Evolutionary conservation across 2,888 invertebrate species (phyloP).

Genomic region (Ophion slaviceki): DNA sequence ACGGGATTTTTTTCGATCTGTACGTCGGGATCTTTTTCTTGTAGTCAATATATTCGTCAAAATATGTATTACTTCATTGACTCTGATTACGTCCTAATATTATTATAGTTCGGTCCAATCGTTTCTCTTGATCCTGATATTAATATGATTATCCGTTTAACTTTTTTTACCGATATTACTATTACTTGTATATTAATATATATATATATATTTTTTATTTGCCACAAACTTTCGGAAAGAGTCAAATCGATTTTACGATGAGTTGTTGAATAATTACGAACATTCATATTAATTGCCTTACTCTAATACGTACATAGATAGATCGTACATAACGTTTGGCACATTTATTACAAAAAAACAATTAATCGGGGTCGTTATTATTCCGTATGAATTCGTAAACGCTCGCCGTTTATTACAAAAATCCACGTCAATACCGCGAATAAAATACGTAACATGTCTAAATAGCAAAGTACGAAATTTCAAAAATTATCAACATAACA

Average conservation of each 20-base stretch:
- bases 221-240: constrained; percentile 22
- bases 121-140: constrained; percentile 56
- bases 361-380: not conserved
- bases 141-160: not conserved
- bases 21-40: constrained; percentile 5
- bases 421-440: not conserved
- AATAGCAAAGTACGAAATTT: constrained; percentile 40
- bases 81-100: constrained; percentile 39
- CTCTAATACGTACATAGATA: constrained; percentile 30
- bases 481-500: constrained; percentile 31
- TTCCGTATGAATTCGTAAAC: not conserved
- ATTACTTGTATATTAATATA: constrained; percentile 29
- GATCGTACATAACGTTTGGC: constrained; percentile 47
- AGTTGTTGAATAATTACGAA: constrained; percentile 35
- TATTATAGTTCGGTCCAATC: constrained; percentile 61
- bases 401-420: not conserved
- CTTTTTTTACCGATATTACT: not conserved
- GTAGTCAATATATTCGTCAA: constrained; percentile 9
- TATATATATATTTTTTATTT: constrained; percentile 5
- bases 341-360: constrained; percentile 38
- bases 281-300: constrained; percentile 2
- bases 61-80: constrained; percentile 25
- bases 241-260: constrained; percentile 23
- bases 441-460: constrained; percentile 18
- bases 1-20: not conserved